Percentiles rank a stretch among this genome's conserved stretches.
phyloP scores from a whole-genome alignment of 2,113 vertebrate species.

The Pantherophis guttatus region DNA sequence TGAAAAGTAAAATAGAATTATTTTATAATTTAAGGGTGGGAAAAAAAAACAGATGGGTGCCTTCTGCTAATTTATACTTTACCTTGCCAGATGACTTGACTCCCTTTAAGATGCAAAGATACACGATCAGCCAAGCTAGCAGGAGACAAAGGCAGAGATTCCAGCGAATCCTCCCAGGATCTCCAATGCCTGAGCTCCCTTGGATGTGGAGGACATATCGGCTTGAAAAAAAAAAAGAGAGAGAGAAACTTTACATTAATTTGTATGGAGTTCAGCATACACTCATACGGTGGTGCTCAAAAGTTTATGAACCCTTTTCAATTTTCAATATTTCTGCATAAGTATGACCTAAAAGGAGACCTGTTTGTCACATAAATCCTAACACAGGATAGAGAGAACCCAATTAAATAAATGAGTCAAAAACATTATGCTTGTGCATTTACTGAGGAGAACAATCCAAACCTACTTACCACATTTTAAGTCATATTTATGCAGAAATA shows the following conservation, averaged over 20 bases:
- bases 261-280: background rate
- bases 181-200: constrained; percentile 76
- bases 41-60: background rate
- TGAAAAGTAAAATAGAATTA: background rate
- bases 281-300: background rate
- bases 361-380: background rate
- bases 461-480: background rate
- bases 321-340: background rate
- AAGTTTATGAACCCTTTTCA: background rate
- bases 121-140: constrained; percentile 78
- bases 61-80: constrained; percentile 12
- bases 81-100: constrained; percentile 84
- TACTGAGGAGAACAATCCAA: background rate
- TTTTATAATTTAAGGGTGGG: background rate
- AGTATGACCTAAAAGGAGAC: background rate
- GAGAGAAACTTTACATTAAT: background rate
- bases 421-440: background rate
- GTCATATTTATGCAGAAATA: background rate
- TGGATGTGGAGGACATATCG: constrained; percentile 81
- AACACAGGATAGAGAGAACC: background rate
- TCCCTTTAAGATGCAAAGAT: constrained; percentile 79
- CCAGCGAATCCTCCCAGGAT: constrained; percentile 75
- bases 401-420: background rate
- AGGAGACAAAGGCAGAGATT: constrained; percentile 79
- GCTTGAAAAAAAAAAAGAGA: constrained; percentile 55